Evolutionary conservation across 2,797 vertebrate genomes (phyloP), one percentile per base, ranked within the genome.

Genomic region (Heteromormyrus szaboi): DNA sequence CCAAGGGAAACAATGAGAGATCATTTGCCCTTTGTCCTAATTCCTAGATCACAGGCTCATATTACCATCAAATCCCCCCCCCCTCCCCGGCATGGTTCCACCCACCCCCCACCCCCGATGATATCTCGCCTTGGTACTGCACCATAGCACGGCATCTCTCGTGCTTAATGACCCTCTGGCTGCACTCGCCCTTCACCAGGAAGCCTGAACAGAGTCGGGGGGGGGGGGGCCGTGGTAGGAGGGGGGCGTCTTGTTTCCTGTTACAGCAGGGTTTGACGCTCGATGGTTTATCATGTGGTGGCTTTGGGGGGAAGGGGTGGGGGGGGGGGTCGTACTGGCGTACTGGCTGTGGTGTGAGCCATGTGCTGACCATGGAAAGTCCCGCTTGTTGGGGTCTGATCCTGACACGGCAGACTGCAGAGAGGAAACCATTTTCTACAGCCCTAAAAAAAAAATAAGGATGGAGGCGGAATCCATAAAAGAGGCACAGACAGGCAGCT

Each of bases 21-120:
- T 87, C 56, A 62, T 72, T 53, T 62, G 76, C 54, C 53, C 88
- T 62, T 84, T 83, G 76, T 81, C n/a, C 53, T 62, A 29, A 84
- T 59, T 37, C 37, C 53, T 88, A 72, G 65, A 88, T 88, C 88
- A 84, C 37, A 59, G 76, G 76, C 53, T 12, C 37, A 53, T 12
- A 14, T 59, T 33, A 56, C 51, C 19, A 44, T 41, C 72, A 11
- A n/a, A 46, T 17, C n/a, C 3, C 59, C n/a, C 41, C 86, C 41
- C 56, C 37, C n/a, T 11, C 54, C 54, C 17, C n/a, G 1, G 29
- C 56, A 1, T 44, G 19, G 37, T 48, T 83, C 22, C 3, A 48
- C 87, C 50, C 46, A 29, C 33, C 33, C 1, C 1, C 33, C 33
- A 33, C 29, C 65, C 41, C 12, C 44, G 14, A 83, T 29, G 48